Evolutionary conservation across 2,113 vertebrate genomes (phyloP), one percentile per base, ranked within the genome.

Genomic region (Stictonetta naevosa): DNA sequence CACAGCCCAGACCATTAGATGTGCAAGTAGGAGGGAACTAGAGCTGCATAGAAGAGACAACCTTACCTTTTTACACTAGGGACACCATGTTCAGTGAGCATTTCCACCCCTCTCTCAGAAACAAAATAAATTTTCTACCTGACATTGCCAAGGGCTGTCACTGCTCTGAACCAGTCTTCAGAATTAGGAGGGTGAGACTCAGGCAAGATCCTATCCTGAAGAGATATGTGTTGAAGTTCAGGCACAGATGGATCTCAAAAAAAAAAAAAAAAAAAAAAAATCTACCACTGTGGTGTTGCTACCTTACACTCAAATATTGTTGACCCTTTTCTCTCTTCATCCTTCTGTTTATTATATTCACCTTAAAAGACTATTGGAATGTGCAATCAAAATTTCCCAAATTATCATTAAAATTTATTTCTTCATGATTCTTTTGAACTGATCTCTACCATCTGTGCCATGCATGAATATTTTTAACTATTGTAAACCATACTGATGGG

Each of bases 401-500:
- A 14, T 67, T 91, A 23, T 59, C 5, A 1, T 73, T 93, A 83
- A 90, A 95, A 77, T 38, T 60, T 83, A 25, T 83, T 91, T 74
- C 75, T 88, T 83, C 2, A 0, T 79, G 11, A 66, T 28, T 87
- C 18, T 83, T 92, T 72, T 94, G 89, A 67, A 33, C 89, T 77
- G 63, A 83, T 80, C 28, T 59, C 60, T 74, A 63, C 79, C 87
- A 93, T 87, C 90, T 95, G 82, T 16, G 29, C 78, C 69, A 12
- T n/a, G 31, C 60, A 74, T 5, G 6, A 72, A 52, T 96, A 94
- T 77, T 95, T 93, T 92, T 92, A 90, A 56, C 68, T 67, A 28
- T 36, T 86, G 29, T 77, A 88, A 95, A 83, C 79, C 55, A 20
- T 8, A 92, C 15, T 17, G 52, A 59, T 60, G 60, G 72, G 33